Base-by-base conservation (phyloP, 2,888 invertebrate genomes). In the Chloromyia formosa region DNA sequence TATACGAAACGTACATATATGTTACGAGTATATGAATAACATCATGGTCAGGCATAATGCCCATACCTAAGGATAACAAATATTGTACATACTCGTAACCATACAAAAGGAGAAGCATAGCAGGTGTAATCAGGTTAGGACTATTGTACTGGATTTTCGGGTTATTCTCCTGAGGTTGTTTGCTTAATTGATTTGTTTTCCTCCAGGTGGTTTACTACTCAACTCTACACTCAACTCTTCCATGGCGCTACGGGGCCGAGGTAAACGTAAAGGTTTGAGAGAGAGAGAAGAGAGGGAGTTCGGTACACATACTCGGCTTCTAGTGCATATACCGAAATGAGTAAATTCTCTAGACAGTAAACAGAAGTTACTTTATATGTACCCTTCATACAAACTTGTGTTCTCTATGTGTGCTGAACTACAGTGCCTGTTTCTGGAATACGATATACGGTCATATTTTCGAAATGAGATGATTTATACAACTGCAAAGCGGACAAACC, bases 181-280 rank as follows among this genome's bases (percentile, higher is more conserved):
- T 69, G 54, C 69, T 54, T 69, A 69, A 69, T 69, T 69, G 69
- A 69, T 69, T 69, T 69, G 69, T 69, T 69, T 69, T 69, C 69
- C 69, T 69, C 69, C 54, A 54, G 69, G 66, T 49, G 49, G 49
- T 66, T 66, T 45, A 49, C 42, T 64, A 66, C 22, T 22, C 45
- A n/a, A 40, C 35, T 62, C 40, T 16, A 3, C 27, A 27, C 20
- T 35, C 27, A 61, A 49, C 66, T 66, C 18, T 16, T 66, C 49
- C 4, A 49, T 16, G 27, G 27, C 2, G 7, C 3, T 35, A 2
- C 27, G 27, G 27, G 27, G 7, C 3, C 3, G 27, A 35, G 27
- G 27, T 2, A 35, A 35, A 35, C 27, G 27, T n/a, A n/a, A n/a
- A n/a, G n/a, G n/a, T n/a, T n/a, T n/a, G n/a, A n/a, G n/a, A n/a